Evolutionary conservation across 2,888 invertebrate species (phyloP), one percentile per base, ranked within the genome.

Genomic region (Apotomis turbidana): DNA sequence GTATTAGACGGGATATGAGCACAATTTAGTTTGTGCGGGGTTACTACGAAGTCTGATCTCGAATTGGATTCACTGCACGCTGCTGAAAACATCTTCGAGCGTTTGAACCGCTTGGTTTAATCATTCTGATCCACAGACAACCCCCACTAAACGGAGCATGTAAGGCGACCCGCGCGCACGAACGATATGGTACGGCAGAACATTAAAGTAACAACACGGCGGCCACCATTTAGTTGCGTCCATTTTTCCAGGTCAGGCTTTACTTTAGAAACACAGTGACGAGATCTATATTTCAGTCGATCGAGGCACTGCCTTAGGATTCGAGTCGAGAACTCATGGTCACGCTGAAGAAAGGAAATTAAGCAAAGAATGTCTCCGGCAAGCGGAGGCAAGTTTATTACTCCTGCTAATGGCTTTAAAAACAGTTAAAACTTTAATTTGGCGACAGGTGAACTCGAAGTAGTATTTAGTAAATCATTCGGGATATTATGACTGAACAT

Each of bases 381-480:
- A 15, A 49, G 49, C 49, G 27, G 27, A 6, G 9, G 49, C 0
- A 49, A 66, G 55, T 66, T 66, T 66, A 66, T 66, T 46, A 57
- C 44, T 27, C 55, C 27, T 4, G 27, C 55, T 66, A 57, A 66
- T 54, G 55, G 66, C 55, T 46, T 6, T 36, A 15, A 66, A 66
- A 55, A 66, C 66, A 66, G 55, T 66, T 66, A 55, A 66, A 66
- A 66, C 66, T 57, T 57, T 66, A 55, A 66, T 66, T 66, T 66
- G 66, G 55, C 44, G 46, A 44, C 66, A 66, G 27, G 55, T 63
- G 51, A 49, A 10, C 49, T 49, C 10, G 49, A 49, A 49, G 49
- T 3, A 49, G 0, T 44, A 6, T 44, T 44, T 9, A 49, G 41
- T 41, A 6, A 6, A 41, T 41, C 41, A 5, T 6, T 41, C 41